Conservation (phyloP, 2,113 vertebrate species). For the Rousettus leschenaultii region DNA sequence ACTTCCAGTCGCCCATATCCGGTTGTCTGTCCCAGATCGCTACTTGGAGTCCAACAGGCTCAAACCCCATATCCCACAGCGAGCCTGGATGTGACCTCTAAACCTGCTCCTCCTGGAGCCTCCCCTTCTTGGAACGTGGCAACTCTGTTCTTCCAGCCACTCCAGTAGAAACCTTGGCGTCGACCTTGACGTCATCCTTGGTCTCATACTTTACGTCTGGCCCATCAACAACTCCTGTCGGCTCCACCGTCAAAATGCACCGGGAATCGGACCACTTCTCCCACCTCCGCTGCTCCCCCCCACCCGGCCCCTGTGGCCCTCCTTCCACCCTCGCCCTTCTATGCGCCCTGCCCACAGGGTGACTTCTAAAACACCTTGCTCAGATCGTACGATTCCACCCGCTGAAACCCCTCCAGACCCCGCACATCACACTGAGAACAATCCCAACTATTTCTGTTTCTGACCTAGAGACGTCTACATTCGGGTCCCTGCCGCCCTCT, state of each 20-base stretch:
- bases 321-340: background rate
- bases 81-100: background rate
- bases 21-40: background rate
- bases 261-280: background rate
- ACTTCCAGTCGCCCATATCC: background rate
- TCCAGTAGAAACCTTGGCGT: background rate
- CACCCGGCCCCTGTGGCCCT: too few relatives aligned
- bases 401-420: background rate
- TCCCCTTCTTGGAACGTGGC: background rate
- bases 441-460: accelerated
- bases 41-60: background rate
- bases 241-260: background rate
- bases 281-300: background rate
- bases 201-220: background rate
- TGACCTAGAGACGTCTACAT: background rate
- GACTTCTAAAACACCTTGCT: background rate
- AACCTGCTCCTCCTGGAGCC: background rate
- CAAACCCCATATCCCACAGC: background rate
- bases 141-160: background rate
- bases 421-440: background rate
- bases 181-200: background rate
- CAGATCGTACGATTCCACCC: background rate
- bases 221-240: too few relatives aligned
- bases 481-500: background rate
- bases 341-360: background rate